phyloP scores from a whole-genome alignment of 2,113 vertebrate species.

The Philantomba maxwellii region DNA sequence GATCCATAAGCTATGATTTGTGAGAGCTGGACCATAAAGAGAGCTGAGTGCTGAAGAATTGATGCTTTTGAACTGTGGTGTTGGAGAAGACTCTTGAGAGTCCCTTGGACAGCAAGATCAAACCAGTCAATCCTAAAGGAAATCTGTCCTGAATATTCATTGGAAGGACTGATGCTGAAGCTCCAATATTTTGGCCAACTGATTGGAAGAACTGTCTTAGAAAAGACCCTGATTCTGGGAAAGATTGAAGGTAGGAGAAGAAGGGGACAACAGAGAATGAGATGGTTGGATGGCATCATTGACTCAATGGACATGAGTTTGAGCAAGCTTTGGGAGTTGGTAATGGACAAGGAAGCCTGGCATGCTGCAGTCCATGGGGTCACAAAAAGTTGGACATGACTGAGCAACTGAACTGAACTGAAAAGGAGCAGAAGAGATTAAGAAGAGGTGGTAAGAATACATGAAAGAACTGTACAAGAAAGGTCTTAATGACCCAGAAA shows the following conservation, averaged over 20 bases:
- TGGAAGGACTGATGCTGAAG: background rate
- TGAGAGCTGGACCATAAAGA: background rate
- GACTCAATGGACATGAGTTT: background rate
- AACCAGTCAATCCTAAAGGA: background rate
- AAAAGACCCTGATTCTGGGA: background rate
- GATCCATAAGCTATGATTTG: background rate
- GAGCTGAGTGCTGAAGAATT: background rate
- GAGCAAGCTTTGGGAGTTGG: background rate
- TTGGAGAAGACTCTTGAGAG: background rate
- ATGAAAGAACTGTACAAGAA: background rate
- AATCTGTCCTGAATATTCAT: background rate
- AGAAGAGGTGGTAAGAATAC: background rate
- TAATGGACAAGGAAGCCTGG: background rate
- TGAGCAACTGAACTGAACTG: background rate
- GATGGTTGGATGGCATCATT: background rate
- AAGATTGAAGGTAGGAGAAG: background rate
- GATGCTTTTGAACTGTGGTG: background rate
- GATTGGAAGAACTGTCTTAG: background rate
- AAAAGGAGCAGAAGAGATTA: background rate
- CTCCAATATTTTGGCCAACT: background rate
- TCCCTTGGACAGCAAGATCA: background rate
- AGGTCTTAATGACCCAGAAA: background rate
- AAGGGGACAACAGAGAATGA: background rate
- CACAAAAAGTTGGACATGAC: background rate
- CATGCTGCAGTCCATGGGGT: background rate